Percentiles rank a stretch among this genome's conserved stretches.
phyloP scores from a whole-genome alignment of 1,140 invertebrate species.

The Drosophila insularis region DNA sequence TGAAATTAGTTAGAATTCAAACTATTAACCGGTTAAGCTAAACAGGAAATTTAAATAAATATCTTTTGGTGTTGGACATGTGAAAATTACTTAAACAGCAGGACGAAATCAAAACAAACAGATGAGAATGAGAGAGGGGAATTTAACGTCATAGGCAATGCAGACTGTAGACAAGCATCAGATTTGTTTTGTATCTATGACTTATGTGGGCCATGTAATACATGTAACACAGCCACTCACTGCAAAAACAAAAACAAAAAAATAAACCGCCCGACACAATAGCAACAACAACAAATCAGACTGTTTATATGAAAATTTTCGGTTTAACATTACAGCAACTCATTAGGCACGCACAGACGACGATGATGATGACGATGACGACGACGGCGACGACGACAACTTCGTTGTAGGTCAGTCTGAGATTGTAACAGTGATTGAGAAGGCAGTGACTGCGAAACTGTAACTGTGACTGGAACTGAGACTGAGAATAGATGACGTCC shows the following conservation, averaged over 20 bases:
- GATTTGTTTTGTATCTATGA: slow-evolving; percentile 20
- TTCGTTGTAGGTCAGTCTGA: slow-evolving; percentile 69
- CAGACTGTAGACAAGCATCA: slow-evolving; percentile 20
- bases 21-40: no score
- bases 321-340: slow-evolving; percentile 75
- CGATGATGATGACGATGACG: slow-evolving; percentile 14
- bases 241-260: not conserved
- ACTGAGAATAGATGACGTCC: not conserved
- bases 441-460: slow-evolving; percentile 12
- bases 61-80: no score
- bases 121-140: no score
- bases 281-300: slow-evolving; percentile 44
- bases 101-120: no score
- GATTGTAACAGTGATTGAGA: slow-evolving; percentile 36
- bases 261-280: not conserved
- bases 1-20: no score
- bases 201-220: slow-evolving; percentile 51
- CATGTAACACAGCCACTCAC: slow-evolving; percentile 66
- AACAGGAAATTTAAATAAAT: no score
- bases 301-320: slow-evolving; percentile 47
- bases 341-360: slow-evolving; percentile 78
- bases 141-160: not conserved
- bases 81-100: no score
- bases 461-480: slow-evolving; percentile 22
- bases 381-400: slow-evolving; percentile 37